phyloP scores from a whole-genome alignment of 2,113 vertebrate species.

The Tragelaphus strepsiceros region DNA sequence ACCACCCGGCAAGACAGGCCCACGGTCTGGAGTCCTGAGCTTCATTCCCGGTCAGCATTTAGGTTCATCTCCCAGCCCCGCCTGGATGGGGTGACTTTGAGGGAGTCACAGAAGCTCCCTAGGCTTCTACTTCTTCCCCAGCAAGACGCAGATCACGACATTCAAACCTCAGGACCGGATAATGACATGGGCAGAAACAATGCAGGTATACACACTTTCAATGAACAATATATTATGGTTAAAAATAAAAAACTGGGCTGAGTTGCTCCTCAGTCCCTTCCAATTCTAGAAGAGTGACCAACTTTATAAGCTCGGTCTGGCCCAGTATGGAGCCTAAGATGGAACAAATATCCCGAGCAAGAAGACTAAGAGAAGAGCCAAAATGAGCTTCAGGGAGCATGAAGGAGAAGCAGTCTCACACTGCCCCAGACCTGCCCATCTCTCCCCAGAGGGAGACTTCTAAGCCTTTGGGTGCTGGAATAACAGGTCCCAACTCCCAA shows the following conservation, averaged over 20 bases:
- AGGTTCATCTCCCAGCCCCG: background rate
- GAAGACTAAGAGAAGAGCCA: background rate
- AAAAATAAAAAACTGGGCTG: background rate
- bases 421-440: background rate
- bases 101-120: background rate
- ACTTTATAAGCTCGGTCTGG: background rate
- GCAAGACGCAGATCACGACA: background rate
- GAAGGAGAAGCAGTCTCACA: background rate
- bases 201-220: background rate
- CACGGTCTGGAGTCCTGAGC: background rate
- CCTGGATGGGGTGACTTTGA: rapidly evolving
- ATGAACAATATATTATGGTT: too few relatives aligned
- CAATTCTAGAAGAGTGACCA: background rate
- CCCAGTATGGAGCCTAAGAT: background rate
- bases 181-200: background rate
- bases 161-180: rapidly evolving
- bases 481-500: background rate
- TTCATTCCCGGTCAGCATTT: rapidly evolving
- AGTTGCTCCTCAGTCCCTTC: background rate
- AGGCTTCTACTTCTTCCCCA: background rate
- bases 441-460: background rate
- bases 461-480: background rate
- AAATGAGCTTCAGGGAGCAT: background rate
- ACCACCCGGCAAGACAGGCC: background rate
- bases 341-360: background rate